These are phyloP conservation scores for Drosophila yooni DNA, from an alignment of 2,888 invertebrate species.

Conservation along the genomic window DNA sequence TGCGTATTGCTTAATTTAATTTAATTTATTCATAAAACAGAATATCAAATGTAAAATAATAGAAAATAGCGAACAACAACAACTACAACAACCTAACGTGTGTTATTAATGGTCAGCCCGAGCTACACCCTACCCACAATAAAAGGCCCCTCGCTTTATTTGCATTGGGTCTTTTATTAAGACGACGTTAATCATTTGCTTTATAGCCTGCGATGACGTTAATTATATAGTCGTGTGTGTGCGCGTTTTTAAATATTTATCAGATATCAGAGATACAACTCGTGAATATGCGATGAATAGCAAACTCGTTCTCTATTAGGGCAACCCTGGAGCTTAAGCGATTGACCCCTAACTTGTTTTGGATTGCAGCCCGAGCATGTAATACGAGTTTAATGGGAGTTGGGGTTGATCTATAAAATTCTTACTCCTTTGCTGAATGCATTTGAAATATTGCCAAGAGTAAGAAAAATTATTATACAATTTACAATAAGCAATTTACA, in stretches of 20 bases:
- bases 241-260: constrained; percentile 68
- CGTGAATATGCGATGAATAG: constrained; percentile 43
- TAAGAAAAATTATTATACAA: not conserved
- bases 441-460: not conserved
- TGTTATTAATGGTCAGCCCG: constrained; percentile 55
- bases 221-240: constrained; percentile 66
- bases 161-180: constrained; percentile 59
- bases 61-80: constrained; percentile 59
- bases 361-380: not conserved
- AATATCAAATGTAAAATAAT: constrained; percentile 64
- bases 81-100: constrained; percentile 40
- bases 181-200: constrained; percentile 69
- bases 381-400: not conserved
- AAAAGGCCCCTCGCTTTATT: constrained; percentile 42
- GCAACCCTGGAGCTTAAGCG: constrained; percentile 13
- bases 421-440: not conserved
- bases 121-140: constrained; percentile 17
- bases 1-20: constrained; percentile 79
- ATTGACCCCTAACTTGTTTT: constrained; percentile 48
- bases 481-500: not conserved
- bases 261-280: constrained; percentile 26
- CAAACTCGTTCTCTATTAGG: constrained; percentile 65
- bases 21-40: constrained; percentile 76
- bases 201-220: constrained; percentile 60
- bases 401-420: not conserved